Evolutionary conservation across 2,797 vertebrate species (phyloP), one percentile per base, ranked within the genome.

Genomic region (Sardinella longiceps): DNA sequence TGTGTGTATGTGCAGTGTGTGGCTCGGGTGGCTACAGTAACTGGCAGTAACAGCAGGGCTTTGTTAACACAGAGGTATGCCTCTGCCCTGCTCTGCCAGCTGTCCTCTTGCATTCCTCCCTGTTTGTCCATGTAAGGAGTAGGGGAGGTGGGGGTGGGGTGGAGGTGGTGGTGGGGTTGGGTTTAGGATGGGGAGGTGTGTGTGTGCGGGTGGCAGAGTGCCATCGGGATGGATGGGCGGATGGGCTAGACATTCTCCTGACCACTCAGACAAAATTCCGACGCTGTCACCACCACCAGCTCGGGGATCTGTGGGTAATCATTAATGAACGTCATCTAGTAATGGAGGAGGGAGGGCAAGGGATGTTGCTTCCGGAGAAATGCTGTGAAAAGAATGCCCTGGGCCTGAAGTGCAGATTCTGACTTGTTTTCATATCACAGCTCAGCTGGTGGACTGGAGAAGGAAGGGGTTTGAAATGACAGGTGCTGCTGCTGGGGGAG

Each of bases 101-200:
- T 95, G 94, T 94, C 91, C 86, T 89, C 91, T 89, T 86, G 89
- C 92, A 93, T 95, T 94, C 93, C 93, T 92, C 77, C 80, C 82
- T 88, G 70, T 88, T 85, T 92, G 88, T 90, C 92, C 93, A 93
- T 94, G 87, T 95, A 92, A 91, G 93, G 92, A 80, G 87, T 60
- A 81, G 80, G 83, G 83, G 58, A 80, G 14, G 20, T 53, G 25
- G 74, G 25, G 20, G 14, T 15, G 60, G 39, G 81, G 43, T n/a
- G 80, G 39, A n/a, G n/a, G n/a, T n/a, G 83, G 58, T 80, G 14
- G 20, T 53, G 25, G 74, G 25, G 20, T 6, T 15, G 60, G 39
- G 81, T 28, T n/a, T 58, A 39, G 45, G 81, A 46, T 46, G 23
- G 58, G 25, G 60, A n/a, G n/a, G 6, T 58, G 60, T 14, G 60